Evolutionary conservation across 2,113 vertebrate genomes (phyloP), one percentile per base, ranked within the genome.

Genomic region (Nesoenas mayeri): DNA sequence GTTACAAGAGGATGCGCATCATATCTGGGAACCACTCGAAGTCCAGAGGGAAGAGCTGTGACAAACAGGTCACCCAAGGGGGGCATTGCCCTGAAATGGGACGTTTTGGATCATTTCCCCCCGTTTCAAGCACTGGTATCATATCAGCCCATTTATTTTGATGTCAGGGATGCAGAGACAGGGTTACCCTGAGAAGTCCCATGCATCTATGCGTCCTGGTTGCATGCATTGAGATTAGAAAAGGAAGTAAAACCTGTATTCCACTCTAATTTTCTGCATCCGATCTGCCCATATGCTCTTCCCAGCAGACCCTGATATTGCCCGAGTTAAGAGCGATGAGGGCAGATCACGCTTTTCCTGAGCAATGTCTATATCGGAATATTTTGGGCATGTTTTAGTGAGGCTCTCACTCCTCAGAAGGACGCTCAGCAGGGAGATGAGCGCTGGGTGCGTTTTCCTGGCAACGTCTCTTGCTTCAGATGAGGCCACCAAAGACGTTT

Each of bases 401-500:
- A 51, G 66, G 19, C 57, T 60, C 72, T 67, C 64, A 6, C 54
- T 56, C 18, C 72, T 84, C 79, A 67, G 71, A 2, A 15, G 79
- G 67, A 78, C 57, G 2, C 78, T 21, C 47, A 10, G 64, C 12
- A 2, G 78, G 91, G 50, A 94, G 81, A 90, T 34, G 5, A 88
- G 44, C 51, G 1, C 81, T 26, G 92, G 92, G 7, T 3, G 12
- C 2, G 0, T 89, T 94, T 73, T 40, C 75, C 89, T 53, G 15
- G 28, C 36, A 5, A 12, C 1, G 22, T 28, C 83, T 93, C 72
- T 22, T 6, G 17, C 93, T 58, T 48, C 79, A 53, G 88, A 57
- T 31, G 53, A 47, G 96, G 93, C 96, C 96, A 97, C 93, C 95
- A 96, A 97, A 36, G 93, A 91, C 8, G 95, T 24, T 8, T 1